Conservation (phyloP, 2,797 vertebrate genomes). For the Megalops cyprinoides region DNA sequence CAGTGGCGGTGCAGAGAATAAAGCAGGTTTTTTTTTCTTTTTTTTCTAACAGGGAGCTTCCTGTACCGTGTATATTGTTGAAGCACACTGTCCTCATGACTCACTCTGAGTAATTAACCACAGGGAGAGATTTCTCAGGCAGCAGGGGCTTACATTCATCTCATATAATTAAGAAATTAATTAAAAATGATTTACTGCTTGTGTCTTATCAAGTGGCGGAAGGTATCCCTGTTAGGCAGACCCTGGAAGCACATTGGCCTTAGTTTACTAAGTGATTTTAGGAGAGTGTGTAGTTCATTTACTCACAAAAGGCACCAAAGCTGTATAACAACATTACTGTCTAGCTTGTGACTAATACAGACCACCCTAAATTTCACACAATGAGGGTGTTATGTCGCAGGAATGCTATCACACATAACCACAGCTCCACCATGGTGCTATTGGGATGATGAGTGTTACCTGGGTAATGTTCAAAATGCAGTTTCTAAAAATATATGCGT, state of each 20-base stretch:
- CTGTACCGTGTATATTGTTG: slow-evolving; percentile 3
- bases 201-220: slow-evolving; percentile 17
- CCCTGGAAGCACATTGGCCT: slow-evolving; percentile 4
- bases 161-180: slow-evolving; percentile 10
- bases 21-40: not conserved
- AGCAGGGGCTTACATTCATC: not conserved
- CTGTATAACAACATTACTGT: not conserved
- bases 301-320: slow-evolving; percentile 9
- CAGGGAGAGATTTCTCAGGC: slow-evolving; percentile 8
- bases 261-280: slow-evolving; percentile 3
- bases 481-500: not conserved
- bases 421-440: not conserved
- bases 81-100: slow-evolving; percentile 9
- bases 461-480: not conserved
- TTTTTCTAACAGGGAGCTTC: not conserved
- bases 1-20: not conserved
- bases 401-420: not conserved
- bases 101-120: slow-evolving; percentile 10
- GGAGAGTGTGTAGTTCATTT: slow-evolving; percentile 4
- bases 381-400: not conserved
- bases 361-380: not conserved
- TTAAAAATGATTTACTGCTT: slow-evolving; percentile 7
- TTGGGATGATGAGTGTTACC: not conserved
- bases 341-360: too few relatives aligned
- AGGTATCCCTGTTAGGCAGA: not conserved